Conservation (phyloP, 2,888 invertebrate species). For the Callyntrura guangdongensis region DNA sequence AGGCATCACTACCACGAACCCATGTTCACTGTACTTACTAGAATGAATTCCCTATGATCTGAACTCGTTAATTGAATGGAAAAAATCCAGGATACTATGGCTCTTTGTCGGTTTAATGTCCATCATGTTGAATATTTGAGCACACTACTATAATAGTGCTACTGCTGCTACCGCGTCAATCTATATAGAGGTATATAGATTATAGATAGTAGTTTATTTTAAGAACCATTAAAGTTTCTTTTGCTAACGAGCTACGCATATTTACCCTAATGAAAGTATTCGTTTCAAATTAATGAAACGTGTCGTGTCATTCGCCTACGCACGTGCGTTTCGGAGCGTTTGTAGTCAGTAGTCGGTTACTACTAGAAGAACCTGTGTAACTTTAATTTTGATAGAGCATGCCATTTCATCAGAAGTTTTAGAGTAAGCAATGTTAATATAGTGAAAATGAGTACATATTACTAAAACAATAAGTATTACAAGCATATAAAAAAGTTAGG, state of each 20-base stretch:
- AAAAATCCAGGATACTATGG: background rate
- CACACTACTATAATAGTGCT: background rate
- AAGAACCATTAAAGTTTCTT: background rate
- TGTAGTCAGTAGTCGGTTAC: background rate
- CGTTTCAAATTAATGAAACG: slow-evolving; percentile 6
- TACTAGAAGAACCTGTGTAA: no score
- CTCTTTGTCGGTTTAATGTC: background rate
- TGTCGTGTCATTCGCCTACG: slow-evolving; percentile 22
- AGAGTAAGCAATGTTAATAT: no score
- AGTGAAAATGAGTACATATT: no score
- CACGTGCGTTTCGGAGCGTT: background rate
- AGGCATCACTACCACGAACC: background rate
- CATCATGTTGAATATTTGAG: background rate
- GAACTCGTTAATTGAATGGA: slow-evolving; percentile 13
- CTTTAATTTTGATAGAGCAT: no score
- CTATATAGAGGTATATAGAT: no score
- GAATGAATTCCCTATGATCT: background rate
- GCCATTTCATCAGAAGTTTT: no score
- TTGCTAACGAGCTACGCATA: slow-evolving; percentile 14
- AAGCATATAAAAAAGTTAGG: no score
- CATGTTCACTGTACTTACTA: background rate
- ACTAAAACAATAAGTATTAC: no score
- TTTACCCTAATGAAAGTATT: background rate
- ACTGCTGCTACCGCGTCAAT: background rate
- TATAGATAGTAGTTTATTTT: background rate